Percentiles rank a stretch among this genome's conserved stretches.
Conservation (phyloP, 2,113 vertebrate genomes). For the Agapornis roseicollis region DNA sequence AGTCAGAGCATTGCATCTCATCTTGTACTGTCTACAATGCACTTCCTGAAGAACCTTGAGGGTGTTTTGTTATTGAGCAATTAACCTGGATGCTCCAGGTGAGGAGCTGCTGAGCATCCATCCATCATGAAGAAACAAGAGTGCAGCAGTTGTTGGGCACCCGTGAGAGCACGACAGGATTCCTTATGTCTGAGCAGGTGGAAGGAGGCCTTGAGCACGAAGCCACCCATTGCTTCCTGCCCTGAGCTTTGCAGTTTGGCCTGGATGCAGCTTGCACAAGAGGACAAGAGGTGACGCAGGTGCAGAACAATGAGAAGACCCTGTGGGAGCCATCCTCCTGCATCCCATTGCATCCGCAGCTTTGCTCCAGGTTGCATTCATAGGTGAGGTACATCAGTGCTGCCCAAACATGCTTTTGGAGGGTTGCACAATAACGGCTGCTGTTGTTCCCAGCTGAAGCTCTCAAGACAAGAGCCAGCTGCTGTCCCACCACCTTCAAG, state of each 20-base stretch:
- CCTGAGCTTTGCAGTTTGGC: background rate
- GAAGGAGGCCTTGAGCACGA: background rate
- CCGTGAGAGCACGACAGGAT: background rate
- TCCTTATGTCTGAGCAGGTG: accelerated
- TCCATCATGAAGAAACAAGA: background rate
- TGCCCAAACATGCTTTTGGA: accelerated
- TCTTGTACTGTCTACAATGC: accelerated
- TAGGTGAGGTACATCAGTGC: background rate
- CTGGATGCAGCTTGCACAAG: background rate
- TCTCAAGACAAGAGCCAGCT: background rate
- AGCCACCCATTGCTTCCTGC: background rate
- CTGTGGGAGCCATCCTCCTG: background rate
- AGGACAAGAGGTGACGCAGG: background rate
- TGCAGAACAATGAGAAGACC: background rate
- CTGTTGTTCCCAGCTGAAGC: background rate
- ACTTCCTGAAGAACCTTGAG: background rate
- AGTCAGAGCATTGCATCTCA: background rate
- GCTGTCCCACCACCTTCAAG: background rate
- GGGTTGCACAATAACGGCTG: background rate
- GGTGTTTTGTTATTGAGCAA: background rate
- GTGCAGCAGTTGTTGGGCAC: accelerated
- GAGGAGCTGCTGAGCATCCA: background rate
- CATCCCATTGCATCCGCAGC: accelerated
- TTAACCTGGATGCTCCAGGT: background rate
- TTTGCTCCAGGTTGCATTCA: background rate